Conservation (phyloP, 2,888 invertebrate species). For the Neria commutata region DNA sequence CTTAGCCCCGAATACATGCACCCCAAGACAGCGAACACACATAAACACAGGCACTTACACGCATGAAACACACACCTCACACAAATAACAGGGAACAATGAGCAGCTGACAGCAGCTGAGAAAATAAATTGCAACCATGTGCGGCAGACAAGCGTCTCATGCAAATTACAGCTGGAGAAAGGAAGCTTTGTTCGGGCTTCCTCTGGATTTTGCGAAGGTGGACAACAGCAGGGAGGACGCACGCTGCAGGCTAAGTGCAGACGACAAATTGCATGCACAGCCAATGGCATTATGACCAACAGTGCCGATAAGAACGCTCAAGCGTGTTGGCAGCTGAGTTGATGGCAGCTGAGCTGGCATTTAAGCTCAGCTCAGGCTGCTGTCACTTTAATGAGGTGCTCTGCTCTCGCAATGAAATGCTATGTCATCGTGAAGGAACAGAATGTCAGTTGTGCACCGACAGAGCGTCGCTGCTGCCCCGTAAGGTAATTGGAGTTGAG, state of each 20-base stretch:
- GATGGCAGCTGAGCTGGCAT: neutral
- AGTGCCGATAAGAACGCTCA: neutral
- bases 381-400: too few relatives aligned
- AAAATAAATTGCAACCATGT: neutral
- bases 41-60: too few relatives aligned
- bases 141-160: neutral
- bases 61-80: too few relatives aligned
- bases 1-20: too few relatives aligned
- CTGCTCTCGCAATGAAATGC: too few relatives aligned
- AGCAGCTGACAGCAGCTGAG: neutral
- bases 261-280: neutral
- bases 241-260: neutral
- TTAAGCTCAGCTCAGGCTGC: neutral
- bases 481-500: too few relatives aligned
- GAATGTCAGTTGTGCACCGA: too few relatives aligned
- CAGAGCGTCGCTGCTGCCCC: too few relatives aligned
- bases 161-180: neutral
- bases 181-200: too few relatives aligned
- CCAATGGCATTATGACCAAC: neutral
- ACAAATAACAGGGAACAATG: neutral
- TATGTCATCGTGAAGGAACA: too few relatives aligned
- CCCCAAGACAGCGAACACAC: too few relatives aligned
- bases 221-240: neutral
- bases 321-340: too few relatives aligned
- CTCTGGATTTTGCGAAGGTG: neutral